These are phyloP conservation scores for Anarhynchus alexandrinus DNA, from an alignment of 2,113 vertebrate species.

Conservation along the genomic window DNA sequence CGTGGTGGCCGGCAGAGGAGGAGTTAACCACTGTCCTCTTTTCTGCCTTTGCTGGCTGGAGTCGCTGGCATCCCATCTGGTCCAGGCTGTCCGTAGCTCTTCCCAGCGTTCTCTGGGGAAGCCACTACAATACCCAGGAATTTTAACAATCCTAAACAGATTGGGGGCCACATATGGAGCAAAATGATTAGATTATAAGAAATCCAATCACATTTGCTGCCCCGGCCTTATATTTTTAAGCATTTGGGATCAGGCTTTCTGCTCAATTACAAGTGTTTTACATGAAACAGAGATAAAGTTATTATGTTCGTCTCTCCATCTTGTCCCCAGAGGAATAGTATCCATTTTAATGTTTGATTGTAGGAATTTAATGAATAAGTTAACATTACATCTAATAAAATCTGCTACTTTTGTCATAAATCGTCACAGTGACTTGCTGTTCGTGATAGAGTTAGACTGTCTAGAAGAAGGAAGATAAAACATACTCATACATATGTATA, in stretches of 20 bases:
- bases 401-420: neutral
- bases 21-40: conserved; percentile 57
- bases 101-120: conserved; percentile 54
- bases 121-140: conserved; percentile 57
- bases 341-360: neutral
- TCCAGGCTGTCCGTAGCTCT: neutral
- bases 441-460: neutral
- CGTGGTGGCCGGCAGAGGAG: neutral
- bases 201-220: conserved; percentile 62
- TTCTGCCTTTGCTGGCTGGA: conserved; percentile 49
- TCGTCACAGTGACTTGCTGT: neutral
- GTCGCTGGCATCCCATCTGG: conserved; percentile 66
- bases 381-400: neutral
- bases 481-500: neutral
- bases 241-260: conserved; percentile 3
- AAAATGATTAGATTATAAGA: conserved; percentile 62
- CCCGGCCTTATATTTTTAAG: conserved; percentile 11
- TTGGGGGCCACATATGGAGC: conserved; percentile 56
- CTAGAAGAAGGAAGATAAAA: neutral
- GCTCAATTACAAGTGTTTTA: conserved; percentile 28
- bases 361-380: conserved; percentile 8
- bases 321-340: neutral
- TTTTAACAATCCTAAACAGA: conserved; percentile 71
- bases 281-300: neutral
- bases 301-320: neutral